These are phyloP conservation scores for Dendrolimus punctatus DNA, from an alignment of 1,140 invertebrate genomes.

Conservation along the genomic window DNA sequence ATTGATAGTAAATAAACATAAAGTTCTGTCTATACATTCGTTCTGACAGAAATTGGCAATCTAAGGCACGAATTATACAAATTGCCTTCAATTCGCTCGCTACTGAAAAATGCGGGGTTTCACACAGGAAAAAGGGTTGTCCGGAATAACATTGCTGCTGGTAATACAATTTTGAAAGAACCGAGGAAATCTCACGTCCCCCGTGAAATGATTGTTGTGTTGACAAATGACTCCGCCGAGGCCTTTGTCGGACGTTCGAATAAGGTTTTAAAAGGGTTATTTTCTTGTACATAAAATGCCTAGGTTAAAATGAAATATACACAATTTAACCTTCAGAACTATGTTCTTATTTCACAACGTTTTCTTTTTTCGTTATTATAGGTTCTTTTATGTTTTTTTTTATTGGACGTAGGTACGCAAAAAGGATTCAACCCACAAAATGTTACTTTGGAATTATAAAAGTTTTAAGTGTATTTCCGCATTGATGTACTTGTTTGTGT, in stretches of 20 bases:
- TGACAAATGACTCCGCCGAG: conserved; percentile 31
- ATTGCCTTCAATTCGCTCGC: conserved; percentile 37
- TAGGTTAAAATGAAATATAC: not conserved
- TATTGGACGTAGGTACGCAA: no score
- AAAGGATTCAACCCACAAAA: no score
- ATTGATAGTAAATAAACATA: no score
- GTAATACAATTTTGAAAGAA: conserved; percentile 32
- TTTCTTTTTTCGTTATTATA: no score
- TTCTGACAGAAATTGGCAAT: conserved; percentile 1
- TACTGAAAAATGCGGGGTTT: conserved; percentile 40
- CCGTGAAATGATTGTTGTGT: conserved; percentile 30
- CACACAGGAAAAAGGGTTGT: conserved; percentile 34
- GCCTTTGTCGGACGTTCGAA: not conserved
- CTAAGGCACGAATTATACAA: conserved; percentile 37
- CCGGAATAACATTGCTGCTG: conserved; percentile 24
- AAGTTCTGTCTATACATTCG: no score
- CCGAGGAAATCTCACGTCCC: conserved; percentile 22
- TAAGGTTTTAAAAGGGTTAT: not conserved
- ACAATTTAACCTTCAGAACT: no score
- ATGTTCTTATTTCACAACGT: no score
- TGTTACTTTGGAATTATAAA: no score
- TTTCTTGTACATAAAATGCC: not conserved
- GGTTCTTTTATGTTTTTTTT: no score
- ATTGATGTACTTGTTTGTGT: no score
- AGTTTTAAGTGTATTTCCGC: no score